Conservation (phyloP, 2,888 invertebrate genomes). For the Iphiclides podalirius region DNA sequence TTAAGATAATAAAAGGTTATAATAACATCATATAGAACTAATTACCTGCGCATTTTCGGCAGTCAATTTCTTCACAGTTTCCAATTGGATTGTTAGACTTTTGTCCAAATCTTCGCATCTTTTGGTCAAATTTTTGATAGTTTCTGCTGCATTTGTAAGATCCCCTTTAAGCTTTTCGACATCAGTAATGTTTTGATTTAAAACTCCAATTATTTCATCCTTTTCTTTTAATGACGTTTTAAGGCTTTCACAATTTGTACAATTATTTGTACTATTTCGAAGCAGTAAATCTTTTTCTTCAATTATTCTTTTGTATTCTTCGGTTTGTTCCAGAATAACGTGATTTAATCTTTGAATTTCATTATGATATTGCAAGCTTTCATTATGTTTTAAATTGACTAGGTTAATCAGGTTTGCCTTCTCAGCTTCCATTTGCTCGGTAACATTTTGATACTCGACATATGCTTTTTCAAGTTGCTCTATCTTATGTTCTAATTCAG, state of each 20-base stretch:
- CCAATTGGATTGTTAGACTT: conserved; percentile 84
- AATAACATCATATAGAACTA: no score
- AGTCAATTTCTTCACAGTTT: conserved; percentile 81
- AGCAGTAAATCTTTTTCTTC: conserved; percentile 53
- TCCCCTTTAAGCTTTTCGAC: conserved; percentile 61
- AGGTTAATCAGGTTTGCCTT: conserved; percentile 86
- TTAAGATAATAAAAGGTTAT: not conserved
- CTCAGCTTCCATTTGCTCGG: conserved; percentile 65
- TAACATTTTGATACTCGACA: conserved; percentile 46
- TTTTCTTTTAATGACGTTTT: conserved; percentile 55
- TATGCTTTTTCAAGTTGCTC: conserved; percentile 45
- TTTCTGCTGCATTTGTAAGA: conserved; percentile 78
- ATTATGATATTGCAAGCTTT: conserved; percentile 90
- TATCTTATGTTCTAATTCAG: conserved; percentile 41
- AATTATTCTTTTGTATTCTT: conserved; percentile 53
- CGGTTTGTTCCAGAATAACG: conserved; percentile 74
- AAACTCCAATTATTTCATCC: conserved; percentile 54
- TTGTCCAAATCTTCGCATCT: conserved; percentile 85
- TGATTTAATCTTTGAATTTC: conserved; percentile 90
- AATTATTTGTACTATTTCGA: conserved; percentile 38
- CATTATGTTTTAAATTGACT: conserved; percentile 90
- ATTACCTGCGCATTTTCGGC: conserved; percentile 80
- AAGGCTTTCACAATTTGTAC: conserved; percentile 54
- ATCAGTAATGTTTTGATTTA: conserved; percentile 50
- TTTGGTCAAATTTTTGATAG: conserved; percentile 81